phyloP scores from a whole-genome alignment of 2,113 vertebrate species.

The Leucoraja erinaceus region DNA sequence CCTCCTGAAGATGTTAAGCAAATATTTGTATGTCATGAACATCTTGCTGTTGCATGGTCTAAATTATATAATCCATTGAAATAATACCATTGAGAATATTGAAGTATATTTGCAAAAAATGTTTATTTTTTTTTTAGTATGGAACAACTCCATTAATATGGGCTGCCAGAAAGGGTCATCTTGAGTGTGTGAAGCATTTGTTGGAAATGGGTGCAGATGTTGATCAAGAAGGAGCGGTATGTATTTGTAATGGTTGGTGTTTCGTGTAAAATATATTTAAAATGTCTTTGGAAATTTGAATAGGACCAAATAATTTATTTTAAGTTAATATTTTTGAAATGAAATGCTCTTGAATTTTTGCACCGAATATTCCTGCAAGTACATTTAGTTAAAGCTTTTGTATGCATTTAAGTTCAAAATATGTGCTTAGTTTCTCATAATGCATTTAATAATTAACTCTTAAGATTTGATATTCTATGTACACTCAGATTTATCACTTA shows the following conservation, averaged over 20 bases:
- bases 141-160: slow-evolving; percentile 93
- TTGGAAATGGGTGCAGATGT: slow-evolving; percentile 90
- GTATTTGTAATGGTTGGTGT: slow-evolving; percentile 43
- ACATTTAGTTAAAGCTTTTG: no score
- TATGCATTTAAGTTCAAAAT: slow-evolving; percentile 6
- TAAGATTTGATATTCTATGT: no score
- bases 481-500: no score
- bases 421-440: neutral
- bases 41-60: neutral
- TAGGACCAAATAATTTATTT: neutral
- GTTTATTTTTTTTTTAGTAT: slow-evolving; percentile 62
- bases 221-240: slow-evolving; percentile 93
- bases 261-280: neutral
- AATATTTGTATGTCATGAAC: neutral
- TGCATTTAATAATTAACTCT: no score
- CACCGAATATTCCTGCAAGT: neutral
- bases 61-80: neutral
- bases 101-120: neutral
- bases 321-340: neutral
- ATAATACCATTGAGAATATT: neutral
- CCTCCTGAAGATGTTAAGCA: neutral
- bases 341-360: neutral
- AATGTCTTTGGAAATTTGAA: neutral
- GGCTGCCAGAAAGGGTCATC: slow-evolving; percentile 87
- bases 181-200: slow-evolving; percentile 83